Base-by-base conservation (phyloP, 2,113 vertebrate species). In the Pteropus alecto region DNA sequence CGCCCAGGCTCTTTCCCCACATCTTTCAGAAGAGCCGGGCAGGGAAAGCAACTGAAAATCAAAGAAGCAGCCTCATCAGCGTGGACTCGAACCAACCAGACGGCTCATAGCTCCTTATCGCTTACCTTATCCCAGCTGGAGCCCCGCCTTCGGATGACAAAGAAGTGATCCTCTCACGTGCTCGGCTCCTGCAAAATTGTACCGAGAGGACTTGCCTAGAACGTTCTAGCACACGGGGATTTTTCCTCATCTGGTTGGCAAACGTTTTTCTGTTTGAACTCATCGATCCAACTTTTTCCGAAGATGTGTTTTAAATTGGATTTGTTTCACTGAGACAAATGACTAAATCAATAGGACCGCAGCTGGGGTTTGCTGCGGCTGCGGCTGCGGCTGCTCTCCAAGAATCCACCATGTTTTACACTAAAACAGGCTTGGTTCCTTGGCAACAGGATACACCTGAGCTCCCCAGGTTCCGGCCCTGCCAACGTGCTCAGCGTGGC, bases 161-260 rank as follows among this genome's bases (percentile, higher is more conserved):
- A 61, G 30, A 33, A n/a, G 24, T 2, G 43, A 13, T 7, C 51
- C n/a, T 33, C 14, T 21, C 48, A 5, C 28, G 16, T 0, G 0
- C 7, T 24, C 15, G 48, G 41, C 18, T 82, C 41, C 51, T 11
- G 8, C 33, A 71, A 38, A 46, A 48, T 38, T 28, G 30, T 21
- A 18, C 71, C 26, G 24, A 86, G 61, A 89, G 35, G 93, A 87
- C 71, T 71, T 58, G 6, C 18, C 3, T 9, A 14, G 30, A 68
- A 16, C 2, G 5, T 6, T 51, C 65, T 24, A 58, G 26, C 74
- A n/a, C 21, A 16, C n/a, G 38, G 46, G 21, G 7, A 11, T 26
- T 65, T 56, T 63, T 54, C 51, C 81, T 85, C 28, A 81, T 63
- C 48, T 1, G 0, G 24, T 26, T 8, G 4, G 95, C 54, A 60